Evolutionary conservation across 2,888 invertebrate species (phyloP).

Genomic region (Aspidiotus destructor): DNA sequence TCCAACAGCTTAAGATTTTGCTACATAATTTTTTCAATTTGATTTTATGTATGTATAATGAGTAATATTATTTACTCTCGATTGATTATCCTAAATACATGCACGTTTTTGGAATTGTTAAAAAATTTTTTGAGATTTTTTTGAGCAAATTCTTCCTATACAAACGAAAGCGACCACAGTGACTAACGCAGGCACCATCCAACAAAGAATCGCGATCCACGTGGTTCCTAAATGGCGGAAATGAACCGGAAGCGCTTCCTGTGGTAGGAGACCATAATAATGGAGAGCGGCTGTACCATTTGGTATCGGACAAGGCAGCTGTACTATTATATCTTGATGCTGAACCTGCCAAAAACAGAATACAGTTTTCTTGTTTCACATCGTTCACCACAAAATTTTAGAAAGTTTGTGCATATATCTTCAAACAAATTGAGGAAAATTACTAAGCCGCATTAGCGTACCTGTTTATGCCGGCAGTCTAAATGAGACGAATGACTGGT

Average conservation of each 20-base stretch:
- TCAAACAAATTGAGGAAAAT: too few relatives aligned
- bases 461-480: conserved; percentile 63
- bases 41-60: too few relatives aligned
- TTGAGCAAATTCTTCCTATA: conserved; percentile 33
- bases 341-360: conserved; percentile 54
- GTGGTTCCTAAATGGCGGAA: conserved; percentile 27
- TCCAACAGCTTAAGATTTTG: too few relatives aligned
- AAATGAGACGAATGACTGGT: conserved; percentile 48
- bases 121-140: conserved; percentile 20
- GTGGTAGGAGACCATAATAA: conserved; percentile 36
- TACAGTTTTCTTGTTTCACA: neutral
- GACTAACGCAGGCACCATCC: conserved; percentile 28
- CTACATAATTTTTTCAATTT: too few relatives aligned
- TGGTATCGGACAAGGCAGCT: conserved; percentile 67
- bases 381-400: too few relatives aligned
- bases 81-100: too few relatives aligned
- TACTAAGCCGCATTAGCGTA: too few relatives aligned
- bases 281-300: conserved; percentile 52
- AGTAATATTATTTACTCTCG: too few relatives aligned
- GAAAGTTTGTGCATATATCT: too few relatives aligned
- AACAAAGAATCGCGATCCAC: conserved; percentile 32
- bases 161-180: conserved; percentile 31
- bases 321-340: conserved; percentile 77
- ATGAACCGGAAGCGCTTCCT: conserved; percentile 32
- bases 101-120: neutral